phyloP scores from a whole-genome alignment of 2,113 vertebrate genomes.

The Psephotus haematonotus region DNA sequence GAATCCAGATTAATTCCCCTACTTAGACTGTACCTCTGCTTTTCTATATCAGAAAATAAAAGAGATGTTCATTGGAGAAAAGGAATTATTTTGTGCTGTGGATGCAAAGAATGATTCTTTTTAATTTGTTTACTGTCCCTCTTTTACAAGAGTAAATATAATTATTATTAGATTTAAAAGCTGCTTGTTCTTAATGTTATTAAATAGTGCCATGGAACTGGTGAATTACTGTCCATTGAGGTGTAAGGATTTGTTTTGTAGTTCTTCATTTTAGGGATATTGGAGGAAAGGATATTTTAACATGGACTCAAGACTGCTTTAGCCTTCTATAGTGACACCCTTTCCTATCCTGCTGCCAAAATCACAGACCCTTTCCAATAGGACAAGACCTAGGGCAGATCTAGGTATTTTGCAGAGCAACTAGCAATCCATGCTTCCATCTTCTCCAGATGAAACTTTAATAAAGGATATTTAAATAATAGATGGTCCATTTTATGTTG shows the following conservation, averaged over 20 bases:
- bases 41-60: slow-evolving; percentile 33
- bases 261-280: neutral
- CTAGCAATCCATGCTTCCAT: neutral
- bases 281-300: neutral
- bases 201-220: neutral
- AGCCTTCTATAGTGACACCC: neutral
- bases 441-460: neutral
- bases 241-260: neutral
- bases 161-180: slow-evolving; percentile 45
- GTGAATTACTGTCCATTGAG: neutral
- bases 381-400: neutral
- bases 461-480: neutral
- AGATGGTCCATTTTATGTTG: neutral
- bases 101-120: slow-evolving; percentile 32
- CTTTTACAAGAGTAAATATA: slow-evolving; percentile 52
- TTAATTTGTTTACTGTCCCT: slow-evolving; percentile 29
- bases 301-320: neutral
- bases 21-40: slow-evolving; percentile 35
- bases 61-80: slow-evolving; percentile 34
- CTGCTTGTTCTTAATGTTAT: slow-evolving; percentile 15
- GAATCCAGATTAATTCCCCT: slow-evolving; percentile 53
- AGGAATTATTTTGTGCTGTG: slow-evolving; percentile 39
- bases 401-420: neutral
- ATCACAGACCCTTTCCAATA: fast-evolving
- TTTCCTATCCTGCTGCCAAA: neutral